Percentiles rank a stretch among this genome's conserved stretches.
phyloP scores from a whole-genome alignment of 2,888 invertebrate species.

The Prionchulus punctatus region DNA sequence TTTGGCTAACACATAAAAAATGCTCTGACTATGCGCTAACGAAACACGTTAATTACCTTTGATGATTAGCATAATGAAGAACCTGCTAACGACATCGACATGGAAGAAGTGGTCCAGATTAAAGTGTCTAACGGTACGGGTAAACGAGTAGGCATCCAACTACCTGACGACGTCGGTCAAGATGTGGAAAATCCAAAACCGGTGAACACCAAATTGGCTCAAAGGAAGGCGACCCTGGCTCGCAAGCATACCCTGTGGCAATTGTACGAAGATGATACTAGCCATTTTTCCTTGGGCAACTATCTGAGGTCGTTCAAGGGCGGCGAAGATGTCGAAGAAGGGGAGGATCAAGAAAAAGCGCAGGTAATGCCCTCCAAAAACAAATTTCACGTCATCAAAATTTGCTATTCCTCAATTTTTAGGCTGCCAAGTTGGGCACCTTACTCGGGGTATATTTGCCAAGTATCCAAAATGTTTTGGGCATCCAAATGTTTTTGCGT shows the following conservation, averaged over 20 bases:
- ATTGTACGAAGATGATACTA: constrained; percentile 1
- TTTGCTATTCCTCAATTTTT: neutral
- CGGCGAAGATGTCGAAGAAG: neutral
- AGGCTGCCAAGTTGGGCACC: constrained; percentile 69
- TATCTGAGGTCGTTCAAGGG: neutral
- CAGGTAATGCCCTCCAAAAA: no score
- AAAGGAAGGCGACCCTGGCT: neutral
- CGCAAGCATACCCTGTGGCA: neutral
- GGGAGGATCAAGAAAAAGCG: neutral
- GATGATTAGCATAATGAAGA: no score
- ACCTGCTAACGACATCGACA: no score
- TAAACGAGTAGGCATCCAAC: no score
- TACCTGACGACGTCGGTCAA: no score
- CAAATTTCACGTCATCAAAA: neutral
- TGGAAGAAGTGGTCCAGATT: no score
- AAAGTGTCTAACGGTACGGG: no score
- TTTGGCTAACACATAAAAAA: no score
- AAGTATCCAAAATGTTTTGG: constrained; percentile 96
- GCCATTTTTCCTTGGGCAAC: neutral
- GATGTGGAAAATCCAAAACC: neutral
- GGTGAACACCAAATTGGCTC: neutral
- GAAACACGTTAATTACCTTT: no score
- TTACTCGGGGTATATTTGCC: constrained; percentile 89
- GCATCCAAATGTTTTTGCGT: constrained; percentile 92
- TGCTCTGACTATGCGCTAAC: no score